Percentiles rank a stretch among this genome's conserved stretches.
Evolutionary conservation across 1,140 invertebrate species (phyloP).

Genomic region (Campoletis sonorensis): DNA sequence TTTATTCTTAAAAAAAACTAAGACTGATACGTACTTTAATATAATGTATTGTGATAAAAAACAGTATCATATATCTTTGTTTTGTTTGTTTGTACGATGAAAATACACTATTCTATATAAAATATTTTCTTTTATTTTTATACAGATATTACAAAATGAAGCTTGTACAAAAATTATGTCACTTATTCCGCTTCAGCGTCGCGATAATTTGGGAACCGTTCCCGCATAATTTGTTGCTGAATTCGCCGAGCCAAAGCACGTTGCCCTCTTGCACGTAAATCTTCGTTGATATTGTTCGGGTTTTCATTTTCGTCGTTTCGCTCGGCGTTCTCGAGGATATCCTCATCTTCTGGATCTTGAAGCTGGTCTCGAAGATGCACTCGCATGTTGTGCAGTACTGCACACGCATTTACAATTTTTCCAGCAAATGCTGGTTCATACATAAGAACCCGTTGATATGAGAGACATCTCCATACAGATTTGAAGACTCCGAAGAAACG

Average conservation of each 20-base stretch:
- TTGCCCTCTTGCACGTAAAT: background rate
- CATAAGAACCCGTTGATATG: background rate
- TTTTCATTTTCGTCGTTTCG: background rate
- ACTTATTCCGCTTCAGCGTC: background rate
- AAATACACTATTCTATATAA: no score
- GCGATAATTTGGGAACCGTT: background rate
- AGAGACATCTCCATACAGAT: background rate
- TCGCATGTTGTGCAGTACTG: constrained; percentile 5
- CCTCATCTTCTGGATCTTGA: background rate
- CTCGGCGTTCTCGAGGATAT: no score
- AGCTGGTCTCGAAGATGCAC: background rate
- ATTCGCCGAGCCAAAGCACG: background rate
- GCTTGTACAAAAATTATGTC: background rate
- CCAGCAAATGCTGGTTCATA: background rate
- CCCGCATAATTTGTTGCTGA: background rate
- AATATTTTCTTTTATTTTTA: no score
- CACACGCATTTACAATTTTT: background rate
- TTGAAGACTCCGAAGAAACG: background rate
- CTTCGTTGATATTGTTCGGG: background rate
- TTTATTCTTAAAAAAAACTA: no score
- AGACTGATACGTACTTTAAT: no score
- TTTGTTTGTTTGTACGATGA: no score
- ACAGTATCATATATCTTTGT: no score
- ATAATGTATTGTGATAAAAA: no score
- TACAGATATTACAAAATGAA: no score